phyloP scores from a whole-genome alignment of 30 jellyfish, hydroid and myxozoan genomes.

The Rhopilema esculentum region DNA sequence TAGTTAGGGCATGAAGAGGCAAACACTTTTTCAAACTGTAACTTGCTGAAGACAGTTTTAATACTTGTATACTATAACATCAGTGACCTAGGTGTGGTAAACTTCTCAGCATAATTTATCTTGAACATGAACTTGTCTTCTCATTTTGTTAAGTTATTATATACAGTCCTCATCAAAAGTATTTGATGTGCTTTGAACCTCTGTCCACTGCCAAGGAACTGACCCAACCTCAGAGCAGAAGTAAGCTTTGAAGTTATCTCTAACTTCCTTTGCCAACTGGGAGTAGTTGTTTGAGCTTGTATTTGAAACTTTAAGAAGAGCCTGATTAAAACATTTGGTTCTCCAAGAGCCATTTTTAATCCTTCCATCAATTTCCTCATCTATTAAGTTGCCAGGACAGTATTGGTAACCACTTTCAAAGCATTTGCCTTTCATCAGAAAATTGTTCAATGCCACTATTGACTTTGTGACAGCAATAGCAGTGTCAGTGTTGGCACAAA shows the following conservation, averaged over 20 bases:
- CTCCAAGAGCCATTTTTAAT: constrained; percentile 21
- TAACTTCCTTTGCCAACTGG: constrained; percentile 15
- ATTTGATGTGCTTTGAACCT: constrained; percentile 23
- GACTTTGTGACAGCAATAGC: constrained; percentile 61
- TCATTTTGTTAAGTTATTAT: constrained; percentile 5
- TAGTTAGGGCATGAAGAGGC: neutral
- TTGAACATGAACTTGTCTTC: neutral
- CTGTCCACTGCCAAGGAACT: constrained; percentile 49
- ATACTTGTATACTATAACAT: neutral
- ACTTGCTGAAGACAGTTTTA: neutral
- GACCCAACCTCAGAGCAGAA: constrained; percentile 26
- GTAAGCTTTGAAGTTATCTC: constrained; percentile 2
- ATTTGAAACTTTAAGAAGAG: constrained; percentile 1
- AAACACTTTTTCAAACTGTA: constrained; percentile 5
- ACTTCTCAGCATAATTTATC: constrained; percentile 4
- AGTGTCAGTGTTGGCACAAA: constrained; percentile 47
- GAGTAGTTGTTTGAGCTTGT: constrained; percentile 40
- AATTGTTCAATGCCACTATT: constrained; percentile 62
- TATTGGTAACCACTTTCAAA: neutral
- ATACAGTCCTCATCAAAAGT: constrained; percentile 21
- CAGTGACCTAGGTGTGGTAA: constrained; percentile 23
- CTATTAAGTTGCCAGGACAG: constrained; percentile 28
- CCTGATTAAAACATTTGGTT: constrained; percentile 1
- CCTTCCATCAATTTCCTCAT: constrained; percentile 1
- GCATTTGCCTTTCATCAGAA: constrained; percentile 35